Evolutionary conservation across 2,113 vertebrate genomes (phyloP).

Genomic region (Muntiacus reevesi): DNA sequence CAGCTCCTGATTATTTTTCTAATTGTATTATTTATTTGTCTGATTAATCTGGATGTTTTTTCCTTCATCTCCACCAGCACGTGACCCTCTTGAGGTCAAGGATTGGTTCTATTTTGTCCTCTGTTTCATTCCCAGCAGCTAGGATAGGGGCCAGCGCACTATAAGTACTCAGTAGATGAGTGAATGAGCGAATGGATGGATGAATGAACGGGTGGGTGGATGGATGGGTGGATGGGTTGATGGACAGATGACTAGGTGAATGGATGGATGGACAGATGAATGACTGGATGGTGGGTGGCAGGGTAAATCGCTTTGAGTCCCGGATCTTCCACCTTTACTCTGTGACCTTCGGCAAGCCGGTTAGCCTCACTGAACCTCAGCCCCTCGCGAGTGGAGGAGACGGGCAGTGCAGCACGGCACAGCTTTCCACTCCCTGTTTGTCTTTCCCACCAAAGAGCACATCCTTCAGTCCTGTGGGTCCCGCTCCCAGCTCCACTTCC

Average conservation of each 20-base stretch:
- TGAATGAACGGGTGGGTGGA: not conserved
- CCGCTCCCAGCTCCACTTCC: not conserved
- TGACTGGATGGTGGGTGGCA: rapidly evolving
- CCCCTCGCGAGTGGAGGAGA: not conserved
- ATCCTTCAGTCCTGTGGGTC: not conserved
- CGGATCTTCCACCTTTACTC: not conserved
- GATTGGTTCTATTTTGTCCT: not conserved
- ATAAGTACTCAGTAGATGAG: not conserved
- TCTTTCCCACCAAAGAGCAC: not conserved
- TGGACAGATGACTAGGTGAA: rapidly evolving
- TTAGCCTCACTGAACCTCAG: not conserved
- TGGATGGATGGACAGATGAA: too few relatives aligned
- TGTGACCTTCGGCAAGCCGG: not conserved
- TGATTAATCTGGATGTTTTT: not conserved
- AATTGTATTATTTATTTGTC: not conserved
- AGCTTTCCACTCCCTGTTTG: not conserved
- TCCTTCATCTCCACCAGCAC: not conserved
- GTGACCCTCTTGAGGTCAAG: too few relatives aligned
- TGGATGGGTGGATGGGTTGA: rapidly evolving
- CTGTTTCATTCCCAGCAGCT: not conserved
- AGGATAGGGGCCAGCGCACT: not conserved
- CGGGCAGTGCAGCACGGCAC: rapidly evolving
- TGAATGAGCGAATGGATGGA: not conserved
- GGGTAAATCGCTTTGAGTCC: not conserved
- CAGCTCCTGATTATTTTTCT: not conserved